Evolutionary conservation across 2,888 invertebrate genomes (phyloP), one percentile per base, ranked within the genome.

Genomic region (Brachypalpus laphriformis): DNA sequence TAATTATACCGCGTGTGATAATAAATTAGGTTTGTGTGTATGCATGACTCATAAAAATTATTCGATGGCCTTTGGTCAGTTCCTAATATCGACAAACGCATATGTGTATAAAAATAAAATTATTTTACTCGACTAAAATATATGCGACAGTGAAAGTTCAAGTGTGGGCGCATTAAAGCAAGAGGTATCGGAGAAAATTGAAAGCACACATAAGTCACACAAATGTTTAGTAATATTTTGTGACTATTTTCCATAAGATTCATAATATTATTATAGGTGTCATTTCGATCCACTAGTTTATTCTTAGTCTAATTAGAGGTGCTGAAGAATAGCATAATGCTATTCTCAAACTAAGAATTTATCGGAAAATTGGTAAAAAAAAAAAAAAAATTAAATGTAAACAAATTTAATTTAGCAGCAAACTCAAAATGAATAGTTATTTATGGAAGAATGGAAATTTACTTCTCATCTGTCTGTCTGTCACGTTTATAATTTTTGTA

Each of bases 31-130:
- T 7, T 18, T 49, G n/a, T 37, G 28, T 7, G 28, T 9, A 25
- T 25, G 14, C 9, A 75, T 75, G 66, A 66, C 31, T 59, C 75
- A 75, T 11, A 16, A 37, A 59, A 47, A 49, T 59, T 76, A 61
- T 49, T 40, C 54, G 61, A 61, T 22, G 42, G 61, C 37, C 45
- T 63, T 34, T 16, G 70, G 61, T 54, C 45, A 45, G 9, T 61
- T 34, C 40, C 31, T 59, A 68, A 54, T 31, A 77, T 42, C 59
- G 59, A n/a, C 28, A 22, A 22, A 61, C 54, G 28, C 16, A 45
- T 14, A 14, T 14, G 6, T n/a, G 5, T 40, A n/a, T 40, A 40
- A 2, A 7, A 1, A 28, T 11, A 25, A 11, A 25, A 51, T 8
- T 8, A 49, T 20, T 49, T 6, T 22, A 49, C 9, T 5, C 11